Conservation (phyloP, 2,113 vertebrate species). For the Proteles cristata region DNA sequence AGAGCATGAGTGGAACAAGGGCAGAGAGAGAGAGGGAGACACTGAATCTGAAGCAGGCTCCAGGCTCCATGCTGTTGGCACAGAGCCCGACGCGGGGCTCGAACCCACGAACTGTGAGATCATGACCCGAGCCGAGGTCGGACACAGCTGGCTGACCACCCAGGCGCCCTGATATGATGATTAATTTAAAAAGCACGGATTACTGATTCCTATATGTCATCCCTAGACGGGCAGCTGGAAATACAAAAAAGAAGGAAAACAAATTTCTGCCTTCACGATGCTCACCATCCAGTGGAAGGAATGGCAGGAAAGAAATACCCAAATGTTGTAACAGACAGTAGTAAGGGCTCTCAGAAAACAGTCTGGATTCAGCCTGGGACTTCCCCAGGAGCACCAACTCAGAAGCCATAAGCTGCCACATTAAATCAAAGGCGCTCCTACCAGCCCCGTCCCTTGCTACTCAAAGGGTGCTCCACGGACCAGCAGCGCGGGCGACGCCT, state of each 20-base stretch:
- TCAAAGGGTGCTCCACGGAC: not conserved
- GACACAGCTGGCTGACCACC: too few relatives aligned
- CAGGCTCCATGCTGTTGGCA: too few relatives aligned
- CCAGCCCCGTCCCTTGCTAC: not conserved
- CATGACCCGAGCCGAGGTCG: too few relatives aligned
- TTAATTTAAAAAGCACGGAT: not conserved
- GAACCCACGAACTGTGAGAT: too few relatives aligned
- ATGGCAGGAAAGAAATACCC: not conserved
- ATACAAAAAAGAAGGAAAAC: not conserved
- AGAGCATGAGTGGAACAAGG: too few relatives aligned
- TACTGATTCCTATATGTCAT: not conserved
- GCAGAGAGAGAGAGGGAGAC: too few relatives aligned
- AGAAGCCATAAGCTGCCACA: not conserved
- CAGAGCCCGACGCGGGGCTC: too few relatives aligned
- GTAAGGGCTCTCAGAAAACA: not conserved
- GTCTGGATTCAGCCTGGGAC: not conserved
- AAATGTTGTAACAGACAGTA: not conserved
- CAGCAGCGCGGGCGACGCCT: not conserved
- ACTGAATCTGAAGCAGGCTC: too few relatives aligned
- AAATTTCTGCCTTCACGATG: not conserved
- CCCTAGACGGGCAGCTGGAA: not conserved
- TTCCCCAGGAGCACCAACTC: not conserved
- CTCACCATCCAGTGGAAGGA: not conserved
- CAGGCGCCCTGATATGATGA: not conserved
- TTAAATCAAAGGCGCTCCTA: not conserved